Evolutionary conservation across 2,888 invertebrate species (phyloP).

Genomic region (Netelia inedita): DNA sequence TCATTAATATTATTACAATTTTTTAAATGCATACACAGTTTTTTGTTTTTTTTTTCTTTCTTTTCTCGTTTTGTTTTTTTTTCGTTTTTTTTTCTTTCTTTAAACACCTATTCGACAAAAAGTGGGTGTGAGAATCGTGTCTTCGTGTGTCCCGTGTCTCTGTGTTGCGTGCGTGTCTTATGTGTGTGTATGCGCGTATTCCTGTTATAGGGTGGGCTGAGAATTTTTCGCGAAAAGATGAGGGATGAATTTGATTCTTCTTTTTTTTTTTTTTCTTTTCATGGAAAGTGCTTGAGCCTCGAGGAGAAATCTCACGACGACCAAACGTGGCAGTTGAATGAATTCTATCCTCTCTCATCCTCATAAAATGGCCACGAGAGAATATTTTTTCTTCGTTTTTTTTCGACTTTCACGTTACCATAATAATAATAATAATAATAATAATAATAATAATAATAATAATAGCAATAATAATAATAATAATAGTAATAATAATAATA

Average conservation of each 20-base stretch:
- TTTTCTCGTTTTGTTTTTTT: slow-evolving; percentile 52
- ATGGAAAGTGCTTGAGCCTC: slow-evolving; percentile 52
- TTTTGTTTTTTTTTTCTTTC: slow-evolving; percentile 71
- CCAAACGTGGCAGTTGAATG: slow-evolving; percentile 50
- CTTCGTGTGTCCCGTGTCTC: slow-evolving; percentile 12
- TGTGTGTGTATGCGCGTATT: slow-evolving; percentile 16
- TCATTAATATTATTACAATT: slow-evolving; percentile 76
- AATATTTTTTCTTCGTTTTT: slow-evolving; percentile 20
- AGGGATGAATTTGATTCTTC: slow-evolving; percentile 39
- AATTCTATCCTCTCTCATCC: slow-evolving; percentile 19
- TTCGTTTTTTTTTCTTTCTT: slow-evolving; percentile 46
- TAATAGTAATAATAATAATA: slow-evolving; percentile 46
- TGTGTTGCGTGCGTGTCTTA: slow-evolving; percentile 12
- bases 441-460: slow-evolving; percentile 35
- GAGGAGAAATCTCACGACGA: slow-evolving; percentile 53
- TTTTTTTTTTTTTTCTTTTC: slow-evolving; percentile 12
- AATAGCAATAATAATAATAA: slow-evolving; percentile 37
- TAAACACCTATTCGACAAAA: slow-evolving; percentile 75
- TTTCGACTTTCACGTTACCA: slow-evolving; percentile 11
- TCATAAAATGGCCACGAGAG: slow-evolving; percentile 53
- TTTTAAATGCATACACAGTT: slow-evolving; percentile 82
- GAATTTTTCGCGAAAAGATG: slow-evolving; percentile 16
- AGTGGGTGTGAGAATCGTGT: slow-evolving; percentile 65
- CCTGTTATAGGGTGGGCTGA: slow-evolving; percentile 5
- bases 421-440: slow-evolving; percentile 36